Evolutionary conservation across 2,113 vertebrate species (phyloP), one percentile per base, ranked within the genome.

Genomic region (Oreotrochilus melanogaster): DNA sequence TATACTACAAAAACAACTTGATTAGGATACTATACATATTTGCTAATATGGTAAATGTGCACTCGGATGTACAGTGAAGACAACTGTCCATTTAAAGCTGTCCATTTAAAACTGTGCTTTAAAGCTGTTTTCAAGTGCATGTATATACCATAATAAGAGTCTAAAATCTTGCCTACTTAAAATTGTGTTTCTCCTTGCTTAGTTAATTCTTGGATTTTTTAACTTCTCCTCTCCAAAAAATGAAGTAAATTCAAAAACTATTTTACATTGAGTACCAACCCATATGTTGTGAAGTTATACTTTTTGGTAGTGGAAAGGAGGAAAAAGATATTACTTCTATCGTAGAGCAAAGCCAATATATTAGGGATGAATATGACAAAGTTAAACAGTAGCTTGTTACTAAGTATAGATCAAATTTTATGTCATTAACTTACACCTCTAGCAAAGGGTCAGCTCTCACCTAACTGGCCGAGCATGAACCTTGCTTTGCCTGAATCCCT

Each of bases 161-260:
- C 28, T 31, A 61, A 58, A 61, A 86, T 30, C 21, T 31, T 27
- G 18, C 27, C 37, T 53, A 47, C 42, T 85, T 72, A 39, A 89
- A 86, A 72, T 64, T 43, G 80, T 24, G 7, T 53, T 84, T 87
- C 39, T 83, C 18, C 7, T 80, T n/a, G 7, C 9, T 87, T 37
- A 61, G 27, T 60, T 51, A 7, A 56, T 43, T 73, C 61, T 47
- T 58, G 9, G 16, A 66, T 61, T 89, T 93, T 93, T 60, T 2
- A 57, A 39, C 23, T 33, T 25, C 7, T 14, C 2, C 1, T 6
- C 18, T 1, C 7, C 1, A 12, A 21, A 0, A 42, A 72, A 23
- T 9, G 6, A 78, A 74, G 25, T 6, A 66, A 85, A 84, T 43
- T 57, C 4, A 65, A 70, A 75, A 91, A 35, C 12, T 47, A 16